These are phyloP conservation scores for Drosophila parvula DNA, from an alignment of 1,140 invertebrate genomes.

Conservation along the genomic window DNA sequence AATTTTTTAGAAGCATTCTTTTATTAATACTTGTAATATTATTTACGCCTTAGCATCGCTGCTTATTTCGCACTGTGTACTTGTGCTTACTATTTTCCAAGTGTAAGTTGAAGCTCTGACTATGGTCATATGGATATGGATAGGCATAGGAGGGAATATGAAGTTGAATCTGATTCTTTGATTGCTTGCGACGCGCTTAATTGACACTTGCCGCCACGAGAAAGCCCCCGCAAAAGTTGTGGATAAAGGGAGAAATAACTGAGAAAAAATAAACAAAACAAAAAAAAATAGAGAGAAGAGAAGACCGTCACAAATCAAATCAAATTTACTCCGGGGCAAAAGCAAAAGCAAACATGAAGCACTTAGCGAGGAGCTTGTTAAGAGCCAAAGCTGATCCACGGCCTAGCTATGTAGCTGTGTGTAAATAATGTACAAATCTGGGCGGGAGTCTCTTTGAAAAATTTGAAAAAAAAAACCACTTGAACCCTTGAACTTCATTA, in stretches of 20 bases:
- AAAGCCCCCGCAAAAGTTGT: constrained; percentile 50
- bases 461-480: not conserved
- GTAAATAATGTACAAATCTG: constrained; percentile 17
- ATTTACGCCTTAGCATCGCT: not conserved
- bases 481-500: constrained; percentile 1
- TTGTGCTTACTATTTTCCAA: constrained; percentile 13
- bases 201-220: constrained; percentile 61
- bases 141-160: constrained; percentile 40
- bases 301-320: constrained; percentile 36
- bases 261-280: not conserved
- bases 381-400: constrained; percentile 6
- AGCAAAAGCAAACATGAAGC: constrained; percentile 41
- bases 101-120: constrained; percentile 4
- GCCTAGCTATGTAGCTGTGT: constrained; percentile 2
- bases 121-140: constrained; percentile 6
- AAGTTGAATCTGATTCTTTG: constrained; percentile 48
- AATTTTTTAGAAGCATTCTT: too few species aligned
- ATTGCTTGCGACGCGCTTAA: constrained; percentile 65
- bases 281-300: not conserved
- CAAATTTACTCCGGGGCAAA: constrained; percentile 39
- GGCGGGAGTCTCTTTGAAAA: not conserved
- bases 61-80: not conserved
- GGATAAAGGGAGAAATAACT: not conserved
- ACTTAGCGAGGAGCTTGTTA: constrained; percentile 39
- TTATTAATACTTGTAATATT: not conserved